A percentile compares a stretch with the other conserved stretches of the same genome.
Conservation (phyloP, 2,888 invertebrate genomes). For the Agonopterix alstromeriana region DNA sequence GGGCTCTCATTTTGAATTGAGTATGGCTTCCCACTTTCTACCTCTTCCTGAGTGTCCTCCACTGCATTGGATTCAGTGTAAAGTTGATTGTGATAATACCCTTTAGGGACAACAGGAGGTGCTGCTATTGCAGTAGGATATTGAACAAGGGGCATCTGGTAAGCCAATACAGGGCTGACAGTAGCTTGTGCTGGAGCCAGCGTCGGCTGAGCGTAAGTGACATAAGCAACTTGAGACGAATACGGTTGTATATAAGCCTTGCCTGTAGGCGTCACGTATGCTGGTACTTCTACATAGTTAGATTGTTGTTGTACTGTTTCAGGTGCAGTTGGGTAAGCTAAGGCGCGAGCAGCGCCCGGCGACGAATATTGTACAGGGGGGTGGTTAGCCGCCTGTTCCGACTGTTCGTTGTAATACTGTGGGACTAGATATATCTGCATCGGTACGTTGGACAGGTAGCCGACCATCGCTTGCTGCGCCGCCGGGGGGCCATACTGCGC, state of each 20-base stretch:
- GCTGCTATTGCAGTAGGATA: slow-evolving; percentile 39
- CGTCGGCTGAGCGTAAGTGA: slow-evolving; percentile 48
- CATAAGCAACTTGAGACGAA: slow-evolving; percentile 37
- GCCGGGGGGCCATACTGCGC: slow-evolving; percentile 29
- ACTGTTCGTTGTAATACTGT: slow-evolving; percentile 50
- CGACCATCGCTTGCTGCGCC: slow-evolving; percentile 53
- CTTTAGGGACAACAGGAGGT: slow-evolving; percentile 37
- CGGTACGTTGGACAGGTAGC: slow-evolving; percentile 63
- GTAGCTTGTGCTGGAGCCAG: slow-evolving; percentile 33
- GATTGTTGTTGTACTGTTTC: slow-evolving; percentile 42
- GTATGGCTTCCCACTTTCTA: slow-evolving; percentile 40
- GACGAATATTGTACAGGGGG: slow-evolving; percentile 35
- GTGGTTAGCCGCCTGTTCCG: slow-evolving; percentile 26
- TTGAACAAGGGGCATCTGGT: slow-evolving; percentile 48
- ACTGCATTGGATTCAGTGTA: slow-evolving; percentile 43
- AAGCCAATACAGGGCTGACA: slow-evolving; percentile 41
- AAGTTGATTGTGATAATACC: slow-evolving; percentile 39
- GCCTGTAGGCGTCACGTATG: slow-evolving; percentile 39
- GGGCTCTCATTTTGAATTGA: slow-evolving; percentile 37
- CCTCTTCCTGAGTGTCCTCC: slow-evolving; percentile 39
- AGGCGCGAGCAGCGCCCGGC: slow-evolving; percentile 21
- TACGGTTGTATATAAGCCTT: slow-evolving; percentile 47
- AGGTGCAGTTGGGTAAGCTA: slow-evolving; percentile 32
- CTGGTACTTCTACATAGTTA: slow-evolving; percentile 51
- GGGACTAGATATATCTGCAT: slow-evolving; percentile 69